These are phyloP conservation scores for Physocephala rufipes DNA, from an alignment of 2,888 invertebrate species.

Conservation along the genomic window DNA sequence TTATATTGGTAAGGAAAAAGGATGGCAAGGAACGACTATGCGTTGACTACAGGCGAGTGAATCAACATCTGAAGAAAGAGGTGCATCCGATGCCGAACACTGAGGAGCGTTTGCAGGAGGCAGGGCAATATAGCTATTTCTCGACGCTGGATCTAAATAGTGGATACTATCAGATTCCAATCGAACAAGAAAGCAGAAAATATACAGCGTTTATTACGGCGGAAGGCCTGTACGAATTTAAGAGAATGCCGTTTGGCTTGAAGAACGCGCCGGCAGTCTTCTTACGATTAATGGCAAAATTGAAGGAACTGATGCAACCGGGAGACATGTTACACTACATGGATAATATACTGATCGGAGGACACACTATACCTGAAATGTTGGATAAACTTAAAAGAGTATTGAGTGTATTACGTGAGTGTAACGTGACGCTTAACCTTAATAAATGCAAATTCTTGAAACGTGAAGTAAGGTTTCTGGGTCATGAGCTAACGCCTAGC, in stretches of 20 bases:
- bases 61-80: conserved; percentile 33
- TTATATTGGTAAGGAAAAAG: conserved; percentile 36
- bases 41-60: conserved; percentile 38
- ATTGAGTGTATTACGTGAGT: conserved; percentile 19
- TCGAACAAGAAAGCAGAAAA: not conserved
- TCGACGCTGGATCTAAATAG: conserved; percentile 25
- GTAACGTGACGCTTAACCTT: conserved; percentile 25
- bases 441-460: conserved; percentile 14
- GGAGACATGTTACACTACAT: conserved; percentile 41
- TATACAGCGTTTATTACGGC: conserved; percentile 40
- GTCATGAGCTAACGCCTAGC: conserved; percentile 23
- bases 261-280: conserved; percentile 38
- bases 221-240: conserved; percentile 43
- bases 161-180: conserved; percentile 25
- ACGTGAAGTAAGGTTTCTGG: conserved; percentile 26
- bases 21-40: conserved; percentile 40
- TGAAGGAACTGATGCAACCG: conserved; percentile 19
- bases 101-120: conserved; percentile 37
- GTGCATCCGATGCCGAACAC: conserved; percentile 42
- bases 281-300: conserved; percentile 34
- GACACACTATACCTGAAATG: conserved; percentile 32
- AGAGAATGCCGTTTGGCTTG: conserved; percentile 40
- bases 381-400: conserved; percentile 32
- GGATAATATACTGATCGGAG: conserved; percentile 40
- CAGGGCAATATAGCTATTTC: conserved; percentile 33